Evolutionary conservation across 1,140 invertebrate species (phyloP), one percentile per base, ranked within the genome.

Genomic region (Phymastichus coffea): DNA sequence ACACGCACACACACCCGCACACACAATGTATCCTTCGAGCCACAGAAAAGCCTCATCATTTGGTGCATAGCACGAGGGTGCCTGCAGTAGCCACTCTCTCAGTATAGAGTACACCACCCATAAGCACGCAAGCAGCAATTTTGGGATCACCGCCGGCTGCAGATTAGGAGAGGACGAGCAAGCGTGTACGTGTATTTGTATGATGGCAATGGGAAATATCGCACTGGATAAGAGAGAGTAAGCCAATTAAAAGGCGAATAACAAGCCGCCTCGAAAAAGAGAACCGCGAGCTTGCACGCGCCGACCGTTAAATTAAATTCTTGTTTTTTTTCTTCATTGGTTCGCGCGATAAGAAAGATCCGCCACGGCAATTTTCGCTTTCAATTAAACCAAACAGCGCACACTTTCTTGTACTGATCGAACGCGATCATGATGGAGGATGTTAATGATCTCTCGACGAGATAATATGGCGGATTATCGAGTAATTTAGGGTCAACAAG

Each of bases 211-310:
- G 12, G 26, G 20, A n/a, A 59, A 52, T 53, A 59, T 59, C n/a
- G 41, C 48, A n/a, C n/a, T 19, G 41, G 48, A 52, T 60, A 54
- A 48, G 43, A 54, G 41, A 60, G 26, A 17, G 35, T 30, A 51
- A 54, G 19, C 46, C 53, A 55, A 61, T 61, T 61, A 61, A 61
- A 61, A 49, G 35, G 30, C 52, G 55, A 61, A 61, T 61, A 61
- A 61, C 59, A 61, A 61, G 59, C 30, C 51, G 57, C 43, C 49
- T 33, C 25, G 9, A 17, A n/a, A n/a, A n/a, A n/a, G n/a, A n/a
- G n/a, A n/a, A n/a, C 70, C 75, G 72, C 70, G 71, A 70, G 73
- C 75, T 70, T 75, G 71, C 69, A 64, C 73, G 57, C 64, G 40
- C 26, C 22, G 20, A 19, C 26, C 49, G 51, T 60, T 48, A 60